phyloP scores from a whole-genome alignment of 23 tunicate species.

The Styela plicata region DNA sequence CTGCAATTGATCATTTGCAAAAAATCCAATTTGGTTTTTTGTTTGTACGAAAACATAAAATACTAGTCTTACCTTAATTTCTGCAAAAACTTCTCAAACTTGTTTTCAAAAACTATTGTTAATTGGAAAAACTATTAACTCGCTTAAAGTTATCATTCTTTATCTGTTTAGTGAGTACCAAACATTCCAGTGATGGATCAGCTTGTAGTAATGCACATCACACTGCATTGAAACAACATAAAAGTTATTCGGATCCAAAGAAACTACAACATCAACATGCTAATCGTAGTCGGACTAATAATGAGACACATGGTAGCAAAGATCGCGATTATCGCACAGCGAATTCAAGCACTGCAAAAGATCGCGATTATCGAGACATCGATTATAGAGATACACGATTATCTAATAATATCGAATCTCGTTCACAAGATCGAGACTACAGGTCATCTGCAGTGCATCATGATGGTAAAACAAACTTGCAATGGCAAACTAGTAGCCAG shows the following conservation, averaged over 20 bases:
- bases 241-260: constrained; percentile 18
- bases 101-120: too few relatives aligned
- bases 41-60: too few relatives aligned
- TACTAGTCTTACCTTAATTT: too few relatives aligned
- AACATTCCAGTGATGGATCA: constrained; percentile 14
- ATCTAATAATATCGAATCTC: constrained; percentile 1
- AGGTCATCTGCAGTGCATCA: constrained; percentile 19
- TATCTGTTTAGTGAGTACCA: not conserved
- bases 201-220: not conserved
- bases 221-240: not conserved
- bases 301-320: constrained; percentile 15
- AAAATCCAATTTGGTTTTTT: too few relatives aligned
- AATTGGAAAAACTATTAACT: too few relatives aligned
- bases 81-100: too few relatives aligned
- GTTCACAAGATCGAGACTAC: constrained; percentile 59
- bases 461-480: not conserved
- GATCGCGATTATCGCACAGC: constrained; percentile 73
- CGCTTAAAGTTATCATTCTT: too few relatives aligned
- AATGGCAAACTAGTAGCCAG: not conserved
- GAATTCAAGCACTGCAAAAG: constrained; percentile 20
- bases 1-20: too few relatives aligned
- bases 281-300: not conserved
- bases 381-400: constrained; percentile 64
- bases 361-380: constrained; percentile 78
- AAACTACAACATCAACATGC: constrained; percentile 9